A percentile compares a stretch with the other conserved stretches of the same genome.
Conservation (phyloP, 2,797 vertebrate genomes). For the Hozukius guyotensis region DNA sequence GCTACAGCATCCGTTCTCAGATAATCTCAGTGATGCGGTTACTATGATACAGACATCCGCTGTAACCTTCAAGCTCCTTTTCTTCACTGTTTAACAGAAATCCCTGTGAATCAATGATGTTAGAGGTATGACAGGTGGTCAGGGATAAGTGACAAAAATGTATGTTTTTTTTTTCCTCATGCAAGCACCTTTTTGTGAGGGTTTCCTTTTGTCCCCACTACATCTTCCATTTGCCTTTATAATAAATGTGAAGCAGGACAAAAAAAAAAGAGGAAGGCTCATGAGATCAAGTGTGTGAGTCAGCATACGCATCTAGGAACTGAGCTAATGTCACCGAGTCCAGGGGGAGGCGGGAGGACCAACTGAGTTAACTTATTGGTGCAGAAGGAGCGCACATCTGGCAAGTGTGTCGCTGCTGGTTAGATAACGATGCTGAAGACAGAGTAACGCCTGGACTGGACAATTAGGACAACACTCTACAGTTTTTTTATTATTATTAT, state of each 20-base stretch:
- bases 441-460: neutral
- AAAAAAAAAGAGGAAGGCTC: constrained; percentile 24
- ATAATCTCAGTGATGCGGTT: neutral
- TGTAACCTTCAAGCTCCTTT: neutral
- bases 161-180: neutral
- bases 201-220: neutral
- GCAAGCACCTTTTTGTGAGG: neutral
- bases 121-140: neutral
- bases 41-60: neutral
- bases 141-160: neutral
- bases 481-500: neutral
- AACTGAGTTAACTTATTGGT: constrained; percentile 51
- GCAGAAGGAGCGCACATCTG: constrained; percentile 51
- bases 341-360: constrained; percentile 27
- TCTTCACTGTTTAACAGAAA: neutral
- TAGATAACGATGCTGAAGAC: constrained; percentile 23
- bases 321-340: constrained; percentile 61
- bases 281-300: constrained; percentile 45
- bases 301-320: constrained; percentile 55
- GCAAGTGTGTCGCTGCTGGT: constrained; percentile 24
- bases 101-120: neutral
- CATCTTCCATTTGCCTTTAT: constrained; percentile 13
- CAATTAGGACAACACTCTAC: neutral
- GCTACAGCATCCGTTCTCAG: neutral
- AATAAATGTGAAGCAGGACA: constrained; percentile 34